phyloP scores from a whole-genome alignment of 2,888 invertebrate genomes.

The Caenorhabditis sp. region DNA sequence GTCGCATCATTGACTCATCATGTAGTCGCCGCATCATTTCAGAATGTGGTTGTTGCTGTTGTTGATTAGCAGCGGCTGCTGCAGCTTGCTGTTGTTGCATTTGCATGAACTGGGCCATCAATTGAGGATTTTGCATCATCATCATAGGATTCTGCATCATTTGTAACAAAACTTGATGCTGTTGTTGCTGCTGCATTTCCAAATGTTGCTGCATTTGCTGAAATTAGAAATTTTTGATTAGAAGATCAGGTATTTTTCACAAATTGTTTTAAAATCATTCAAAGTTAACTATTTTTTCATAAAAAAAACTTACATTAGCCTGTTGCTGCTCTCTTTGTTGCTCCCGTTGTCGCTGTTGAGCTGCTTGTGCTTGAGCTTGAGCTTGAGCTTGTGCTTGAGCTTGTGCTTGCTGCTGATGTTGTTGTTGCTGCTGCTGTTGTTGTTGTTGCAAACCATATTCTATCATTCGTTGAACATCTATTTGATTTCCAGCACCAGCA shows the following conservation, averaged over 20 bases:
- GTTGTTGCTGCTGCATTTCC: conserved; percentile 3
- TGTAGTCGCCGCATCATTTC: conserved; percentile 36
- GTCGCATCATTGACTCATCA: conserved; percentile 20
- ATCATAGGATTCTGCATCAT: conserved; percentile 7
- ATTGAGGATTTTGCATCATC: conserved; percentile 9
- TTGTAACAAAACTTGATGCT: conserved; percentile 5
- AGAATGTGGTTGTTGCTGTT: conserved; percentile 17
- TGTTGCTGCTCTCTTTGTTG: conserved; percentile 19
- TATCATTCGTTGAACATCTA: neutral
- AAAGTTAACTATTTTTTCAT: too few relatives aligned
- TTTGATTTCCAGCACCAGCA: neutral
- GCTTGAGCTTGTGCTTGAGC: conserved; percentile 2
- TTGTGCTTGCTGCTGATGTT: conserved; percentile 16
- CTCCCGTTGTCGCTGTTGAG: conserved; percentile 10
- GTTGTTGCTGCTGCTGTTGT: conserved; percentile 3
- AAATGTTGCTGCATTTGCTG: conserved; percentile 3
- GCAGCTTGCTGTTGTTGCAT: conserved; percentile 10
- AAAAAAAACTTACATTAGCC: conserved; percentile 11
- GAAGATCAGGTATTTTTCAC: neutral
- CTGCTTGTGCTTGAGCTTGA: neutral
- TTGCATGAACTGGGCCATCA: conserved; percentile 4
- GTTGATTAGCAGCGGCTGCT: conserved; percentile 11
- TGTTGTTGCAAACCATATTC: conserved; percentile 4
- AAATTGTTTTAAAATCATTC: too few relatives aligned
- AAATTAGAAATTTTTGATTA: neutral